Evolutionary conservation across 2,113 vertebrate species (phyloP).

Genomic region (Deroptyus accipitrinus): DNA sequence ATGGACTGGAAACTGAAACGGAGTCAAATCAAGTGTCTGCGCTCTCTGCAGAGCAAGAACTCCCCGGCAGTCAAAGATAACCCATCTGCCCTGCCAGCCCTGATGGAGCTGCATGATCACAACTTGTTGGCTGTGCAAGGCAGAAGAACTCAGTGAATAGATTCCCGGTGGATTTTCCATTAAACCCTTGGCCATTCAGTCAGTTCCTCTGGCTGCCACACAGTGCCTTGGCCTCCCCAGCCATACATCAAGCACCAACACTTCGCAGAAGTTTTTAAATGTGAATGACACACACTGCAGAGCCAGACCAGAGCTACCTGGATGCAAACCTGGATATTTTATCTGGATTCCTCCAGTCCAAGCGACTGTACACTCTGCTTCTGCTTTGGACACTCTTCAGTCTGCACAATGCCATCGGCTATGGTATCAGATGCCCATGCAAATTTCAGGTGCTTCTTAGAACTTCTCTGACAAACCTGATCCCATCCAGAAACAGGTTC

Average conservation of each 20-base stretch:
- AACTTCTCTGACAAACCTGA: not conserved
- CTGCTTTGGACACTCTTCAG: conserved; percentile 95
- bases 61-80: conserved; percentile 20
- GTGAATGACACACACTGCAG: not conserved
- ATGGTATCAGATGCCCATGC: conserved; percentile 15
- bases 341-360: conserved; percentile 83
- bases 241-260: not conserved
- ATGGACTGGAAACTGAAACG: conserved; percentile 85
- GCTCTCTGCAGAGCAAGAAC: not conserved
- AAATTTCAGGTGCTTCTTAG: not conserved
- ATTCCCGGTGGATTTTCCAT: not conserved
- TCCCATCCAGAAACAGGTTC: not conserved
- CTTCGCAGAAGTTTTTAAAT: not conserved
- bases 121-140: not conserved
- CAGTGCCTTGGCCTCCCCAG: accelerated
- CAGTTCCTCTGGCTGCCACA: accelerated
- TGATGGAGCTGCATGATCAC: not conserved
- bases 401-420: conserved; percentile 86
- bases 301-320: not conserved
- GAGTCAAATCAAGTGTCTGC: conserved; percentile 49
- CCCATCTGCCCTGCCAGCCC: conserved; percentile 11
- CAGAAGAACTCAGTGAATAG: not conserved
- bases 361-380: conserved; percentile 93
- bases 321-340: conserved; percentile 96
- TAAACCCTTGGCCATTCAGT: not conserved